Percentiles rank a stretch among this genome's conserved stretches.
Evolutionary conservation across 2,888 invertebrate species (phyloP).

Genomic region (Habrosyne pyritoides): DNA sequence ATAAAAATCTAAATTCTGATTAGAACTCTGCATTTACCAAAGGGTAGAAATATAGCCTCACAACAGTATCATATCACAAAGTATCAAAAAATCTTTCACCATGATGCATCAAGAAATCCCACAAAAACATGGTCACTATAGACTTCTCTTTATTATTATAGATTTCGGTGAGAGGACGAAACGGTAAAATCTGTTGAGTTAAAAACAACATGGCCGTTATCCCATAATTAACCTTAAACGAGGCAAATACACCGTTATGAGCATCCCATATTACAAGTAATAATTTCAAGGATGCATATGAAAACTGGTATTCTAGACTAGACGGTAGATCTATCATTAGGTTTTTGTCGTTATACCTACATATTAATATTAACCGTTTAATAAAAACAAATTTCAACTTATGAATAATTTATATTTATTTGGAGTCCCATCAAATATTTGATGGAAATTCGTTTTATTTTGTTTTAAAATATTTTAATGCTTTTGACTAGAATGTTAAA

Average conservation of each 20-base stretch:
- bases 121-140: no score
- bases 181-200: background rate
- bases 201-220: background rate
- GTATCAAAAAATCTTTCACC: no score
- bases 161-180: background rate
- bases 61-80: no score
- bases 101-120: no score
- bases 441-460: no score
- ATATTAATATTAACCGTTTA: background rate
- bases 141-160: background rate
- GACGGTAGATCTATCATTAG: background rate
- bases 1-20: no score
- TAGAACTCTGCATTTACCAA: no score
- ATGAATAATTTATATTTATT: no score
- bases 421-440: no score
- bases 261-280: background rate
- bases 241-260: background rate
- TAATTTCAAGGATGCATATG: background rate
- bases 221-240: background rate
- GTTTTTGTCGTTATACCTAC: background rate
- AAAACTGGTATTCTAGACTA: background rate
- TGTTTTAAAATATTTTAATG: no score
- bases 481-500: no score
- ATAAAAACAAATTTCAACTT: background rate
- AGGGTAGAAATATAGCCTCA: no score